Evolutionary conservation across 1,140 invertebrate species (phyloP).

Genomic region (Colletes latitarsis): DNA sequence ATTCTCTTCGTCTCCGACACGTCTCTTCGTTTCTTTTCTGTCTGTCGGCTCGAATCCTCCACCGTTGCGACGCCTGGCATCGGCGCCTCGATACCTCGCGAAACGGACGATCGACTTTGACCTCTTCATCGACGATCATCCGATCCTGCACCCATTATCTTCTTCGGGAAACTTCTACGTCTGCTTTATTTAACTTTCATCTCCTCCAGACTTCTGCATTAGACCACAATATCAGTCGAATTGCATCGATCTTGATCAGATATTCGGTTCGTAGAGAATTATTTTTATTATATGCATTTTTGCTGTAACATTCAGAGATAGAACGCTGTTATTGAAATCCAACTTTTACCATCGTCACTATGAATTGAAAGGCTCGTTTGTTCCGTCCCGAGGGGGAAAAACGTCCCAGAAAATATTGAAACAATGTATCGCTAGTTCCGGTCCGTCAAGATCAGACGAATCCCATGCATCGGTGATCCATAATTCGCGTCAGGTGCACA

Average conservation of each 20-base stretch:
- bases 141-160: too few relatives aligned
- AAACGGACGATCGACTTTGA: not conserved
- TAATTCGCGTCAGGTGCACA: constrained; percentile 58
- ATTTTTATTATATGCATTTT: too few relatives aligned
- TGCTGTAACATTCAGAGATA: too few relatives aligned
- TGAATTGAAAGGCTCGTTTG: too few relatives aligned
- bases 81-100: not conserved
- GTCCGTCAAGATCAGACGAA: constrained; percentile 29
- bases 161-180: not conserved
- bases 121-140: not conserved
- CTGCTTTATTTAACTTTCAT: too few relatives aligned
- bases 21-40: constrained; percentile 12
- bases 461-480: constrained; percentile 28
- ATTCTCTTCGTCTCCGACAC: constrained; percentile 4
- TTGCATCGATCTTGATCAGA: too few relatives aligned
- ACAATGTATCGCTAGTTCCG: not conserved
- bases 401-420: not conserved
- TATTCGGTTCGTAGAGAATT: too few relatives aligned
- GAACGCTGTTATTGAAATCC: too few relatives aligned
- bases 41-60: not conserved
- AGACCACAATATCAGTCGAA: not conserved
- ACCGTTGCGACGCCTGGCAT: not conserved
- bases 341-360: too few relatives aligned
- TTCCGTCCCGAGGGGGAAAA: not conserved
- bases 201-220: not conserved